These are phyloP conservation scores for Ligdia adustata DNA, from an alignment of 2,888 invertebrate species.

Conservation along the genomic window DNA sequence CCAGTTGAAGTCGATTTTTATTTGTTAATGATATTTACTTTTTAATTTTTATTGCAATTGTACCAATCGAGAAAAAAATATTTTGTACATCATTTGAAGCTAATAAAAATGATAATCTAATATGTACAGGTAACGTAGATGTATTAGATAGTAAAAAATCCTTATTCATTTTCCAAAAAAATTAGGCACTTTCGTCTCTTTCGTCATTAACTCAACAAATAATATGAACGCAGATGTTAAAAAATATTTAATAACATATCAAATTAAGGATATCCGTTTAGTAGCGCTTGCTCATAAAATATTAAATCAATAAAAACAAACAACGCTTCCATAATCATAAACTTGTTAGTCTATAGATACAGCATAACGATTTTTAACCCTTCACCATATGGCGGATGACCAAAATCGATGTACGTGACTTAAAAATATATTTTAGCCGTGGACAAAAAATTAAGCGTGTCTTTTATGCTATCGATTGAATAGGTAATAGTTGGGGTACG, in stretches of 20 bases:
- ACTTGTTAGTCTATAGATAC: slow-evolving; percentile 51
- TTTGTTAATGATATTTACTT: too few species aligned
- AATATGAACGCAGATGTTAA: neutral
- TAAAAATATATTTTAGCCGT: slow-evolving; percentile 41
- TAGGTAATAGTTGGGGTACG: neutral
- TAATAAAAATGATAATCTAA: too few species aligned
- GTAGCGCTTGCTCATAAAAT: neutral
- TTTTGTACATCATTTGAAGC: too few species aligned
- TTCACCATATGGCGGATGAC: slow-evolving; percentile 56
- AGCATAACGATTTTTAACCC: slow-evolving; percentile 57
- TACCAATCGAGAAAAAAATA: too few species aligned
- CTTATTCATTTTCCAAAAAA: too few species aligned
- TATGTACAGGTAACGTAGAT: too few species aligned
- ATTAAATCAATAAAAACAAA: slow-evolving; percentile 15
- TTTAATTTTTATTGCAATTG: too few species aligned
- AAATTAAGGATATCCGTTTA: neutral
- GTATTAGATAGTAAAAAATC: too few species aligned
- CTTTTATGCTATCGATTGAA: slow-evolving; percentile 22
- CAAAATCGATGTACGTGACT: slow-evolving; percentile 51
- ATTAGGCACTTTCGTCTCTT: too few species aligned
- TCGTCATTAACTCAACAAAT: too few species aligned
- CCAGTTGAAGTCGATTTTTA: too few species aligned
- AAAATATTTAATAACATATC: neutral
- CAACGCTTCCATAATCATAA: slow-evolving; percentile 34
- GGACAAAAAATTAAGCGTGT: slow-evolving; percentile 24